These are phyloP conservation scores for Cenopis cana DNA, from an alignment of 2,888 invertebrate species.

Conservation along the genomic window DNA sequence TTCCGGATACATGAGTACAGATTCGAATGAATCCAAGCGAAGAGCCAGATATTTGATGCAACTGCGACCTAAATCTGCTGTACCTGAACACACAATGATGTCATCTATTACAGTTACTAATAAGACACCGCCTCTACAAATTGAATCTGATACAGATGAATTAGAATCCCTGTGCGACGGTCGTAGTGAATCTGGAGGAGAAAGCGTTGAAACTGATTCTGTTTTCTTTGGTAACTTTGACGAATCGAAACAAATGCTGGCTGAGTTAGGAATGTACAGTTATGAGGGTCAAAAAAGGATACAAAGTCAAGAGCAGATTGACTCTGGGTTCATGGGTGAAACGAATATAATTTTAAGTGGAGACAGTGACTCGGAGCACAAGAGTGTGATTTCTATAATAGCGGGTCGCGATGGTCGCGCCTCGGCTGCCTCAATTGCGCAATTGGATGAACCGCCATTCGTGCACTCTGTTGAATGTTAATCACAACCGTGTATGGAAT, in stretches of 20 bases:
- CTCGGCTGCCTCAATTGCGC: conserved; percentile 68
- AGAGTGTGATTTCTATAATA: conserved; percentile 79
- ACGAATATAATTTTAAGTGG: conserved; percentile 80
- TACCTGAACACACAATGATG: conserved; percentile 59
- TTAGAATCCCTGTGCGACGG: conserved; percentile 92
- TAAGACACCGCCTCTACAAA: conserved; percentile 63
- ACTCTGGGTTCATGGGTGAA: conserved; percentile 79
- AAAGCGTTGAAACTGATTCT: conserved; percentile 94
- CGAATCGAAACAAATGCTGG: conserved; percentile 74
- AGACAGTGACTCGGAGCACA: conserved; percentile 80
- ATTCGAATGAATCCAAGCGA: conserved; percentile 88
- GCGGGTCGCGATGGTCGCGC: conserved; percentile 72
- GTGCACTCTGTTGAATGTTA: conserved; percentile 74
- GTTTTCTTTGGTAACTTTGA: conserved; percentile 92
- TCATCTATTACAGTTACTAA: conserved; percentile 54
- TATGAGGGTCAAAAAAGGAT: conserved; percentile 63
- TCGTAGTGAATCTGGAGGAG: conserved; percentile 93
- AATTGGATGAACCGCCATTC: conserved; percentile 71
- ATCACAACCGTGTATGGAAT: conserved; percentile 45
- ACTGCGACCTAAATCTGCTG: conserved; percentile 65
- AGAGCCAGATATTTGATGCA: conserved; percentile 79
- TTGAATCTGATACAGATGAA: conserved; percentile 88
- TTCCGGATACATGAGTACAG: conserved; percentile 94
- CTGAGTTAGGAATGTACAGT: conserved; percentile 67
- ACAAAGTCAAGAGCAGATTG: conserved; percentile 71